Evolutionary conservation across 2,888 invertebrate genomes (phyloP).

Genomic region (Gnatocerus cornutus): DNA sequence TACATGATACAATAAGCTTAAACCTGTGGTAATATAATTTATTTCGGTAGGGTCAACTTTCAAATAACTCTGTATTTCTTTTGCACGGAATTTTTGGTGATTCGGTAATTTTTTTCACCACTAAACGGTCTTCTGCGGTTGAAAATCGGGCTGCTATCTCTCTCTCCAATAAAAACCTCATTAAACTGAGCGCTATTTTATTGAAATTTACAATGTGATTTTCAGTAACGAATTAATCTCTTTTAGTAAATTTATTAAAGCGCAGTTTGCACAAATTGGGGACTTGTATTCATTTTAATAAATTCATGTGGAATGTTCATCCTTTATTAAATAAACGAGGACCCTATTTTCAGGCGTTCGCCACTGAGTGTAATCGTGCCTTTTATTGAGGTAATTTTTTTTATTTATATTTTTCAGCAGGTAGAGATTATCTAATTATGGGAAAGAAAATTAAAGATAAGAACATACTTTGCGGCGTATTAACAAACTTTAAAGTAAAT

Average conservation of each 20-base stretch:
- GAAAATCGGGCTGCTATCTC: background rate
- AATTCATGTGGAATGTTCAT: conserved; percentile 27
- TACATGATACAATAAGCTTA: no score
- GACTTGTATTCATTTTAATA: conserved; percentile 26
- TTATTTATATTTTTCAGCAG: background rate
- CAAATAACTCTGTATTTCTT: no score
- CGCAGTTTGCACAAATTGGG: conserved; percentile 21
- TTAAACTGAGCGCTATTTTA: conserved; percentile 11
- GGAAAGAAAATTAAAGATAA: no score
- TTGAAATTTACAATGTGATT: conserved; percentile 23
- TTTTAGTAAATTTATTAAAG: conserved; percentile 26
- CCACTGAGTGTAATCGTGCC: conserved; percentile 8
- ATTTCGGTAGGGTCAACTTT: no score
- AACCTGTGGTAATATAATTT: no score
- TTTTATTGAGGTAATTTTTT: no score
- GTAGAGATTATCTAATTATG: no score
- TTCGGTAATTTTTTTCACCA: background rate
- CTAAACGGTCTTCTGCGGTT: background rate
- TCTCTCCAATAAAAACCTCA: conserved; percentile 14
- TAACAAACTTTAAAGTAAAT: no score
- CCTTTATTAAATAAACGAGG: conserved; percentile 9
- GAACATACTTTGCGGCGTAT: no score
- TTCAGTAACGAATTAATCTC: conserved; percentile 23
- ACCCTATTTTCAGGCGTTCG: background rate
- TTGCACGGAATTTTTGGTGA: no score